phyloP scores from a whole-genome alignment of 2,113 vertebrate species.

The Chaetura pelagica region DNA sequence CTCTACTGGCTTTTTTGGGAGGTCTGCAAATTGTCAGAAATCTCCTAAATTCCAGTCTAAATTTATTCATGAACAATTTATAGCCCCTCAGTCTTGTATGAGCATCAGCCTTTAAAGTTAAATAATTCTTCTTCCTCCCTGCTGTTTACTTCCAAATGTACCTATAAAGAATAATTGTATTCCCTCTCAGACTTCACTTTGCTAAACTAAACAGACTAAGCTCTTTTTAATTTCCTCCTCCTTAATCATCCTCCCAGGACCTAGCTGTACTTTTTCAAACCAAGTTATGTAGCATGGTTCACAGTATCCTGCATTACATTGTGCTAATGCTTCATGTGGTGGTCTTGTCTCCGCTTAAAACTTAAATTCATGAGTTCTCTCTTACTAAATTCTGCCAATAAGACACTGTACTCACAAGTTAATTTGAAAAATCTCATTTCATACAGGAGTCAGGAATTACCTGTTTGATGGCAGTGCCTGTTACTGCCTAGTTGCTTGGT shows the following conservation, averaged over 20 bases:
- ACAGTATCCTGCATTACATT: not conserved
- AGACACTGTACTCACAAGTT: not conserved
- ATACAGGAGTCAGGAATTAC: not conserved
- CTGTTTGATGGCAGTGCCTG: rapidly evolving
- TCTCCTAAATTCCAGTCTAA: constrained; percentile 42
- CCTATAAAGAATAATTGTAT: constrained; percentile 44
- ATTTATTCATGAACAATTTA: constrained; percentile 70
- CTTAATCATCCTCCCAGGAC: not conserved
- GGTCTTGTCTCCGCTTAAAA: not conserved
- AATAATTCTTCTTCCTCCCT: constrained; percentile 41
- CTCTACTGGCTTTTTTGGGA: not conserved
- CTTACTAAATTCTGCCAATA: not conserved
- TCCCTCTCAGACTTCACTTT: constrained; percentile 29
- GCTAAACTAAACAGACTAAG: constrained; percentile 16
- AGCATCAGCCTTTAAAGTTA: constrained; percentile 47
- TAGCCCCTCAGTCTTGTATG: not conserved
- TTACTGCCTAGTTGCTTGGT: not conserved
- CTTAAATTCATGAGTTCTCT: not conserved
- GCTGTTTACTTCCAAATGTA: constrained; percentile 51
- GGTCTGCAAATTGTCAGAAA: constrained; percentile 17
- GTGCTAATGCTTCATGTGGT: not conserved
- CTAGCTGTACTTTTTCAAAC: not conserved
- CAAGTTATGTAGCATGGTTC: too few relatives aligned
- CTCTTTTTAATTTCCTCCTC: constrained; percentile 54
- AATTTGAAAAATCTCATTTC: not conserved